Evolutionary conservation across 2,797 vertebrate species (phyloP).

Genomic region (Bovichtus variegatus): DNA sequence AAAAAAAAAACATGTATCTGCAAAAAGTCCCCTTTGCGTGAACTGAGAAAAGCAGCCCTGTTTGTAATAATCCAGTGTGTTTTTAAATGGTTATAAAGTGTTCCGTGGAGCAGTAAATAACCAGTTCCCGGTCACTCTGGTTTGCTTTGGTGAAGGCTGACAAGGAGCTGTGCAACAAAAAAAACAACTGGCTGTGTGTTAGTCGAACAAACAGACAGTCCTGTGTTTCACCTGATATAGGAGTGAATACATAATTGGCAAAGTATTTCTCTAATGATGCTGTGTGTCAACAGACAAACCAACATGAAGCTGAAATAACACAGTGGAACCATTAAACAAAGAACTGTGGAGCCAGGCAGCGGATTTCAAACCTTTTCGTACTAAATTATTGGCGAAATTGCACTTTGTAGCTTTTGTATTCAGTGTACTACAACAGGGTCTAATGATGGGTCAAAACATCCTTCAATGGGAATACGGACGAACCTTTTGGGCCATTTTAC

Average conservation of each 20-base stretch:
- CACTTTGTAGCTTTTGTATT: not conserved
- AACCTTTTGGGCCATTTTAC: not conserved
- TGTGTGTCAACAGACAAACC: not conserved
- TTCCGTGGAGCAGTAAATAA: not conserved
- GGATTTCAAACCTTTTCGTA: not conserved
- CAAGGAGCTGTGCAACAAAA: not conserved
- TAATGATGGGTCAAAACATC: not conserved
- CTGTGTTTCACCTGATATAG: not conserved
- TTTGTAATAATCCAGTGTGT: not conserved
- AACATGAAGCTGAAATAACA: not conserved
- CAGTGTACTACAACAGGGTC: not conserved
- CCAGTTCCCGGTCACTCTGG: not conserved
- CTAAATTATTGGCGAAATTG: not conserved
- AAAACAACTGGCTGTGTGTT: not conserved
- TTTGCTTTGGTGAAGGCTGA: not conserved
- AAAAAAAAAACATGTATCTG: not conserved
- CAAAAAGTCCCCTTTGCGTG: not conserved
- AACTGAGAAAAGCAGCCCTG: not conserved
- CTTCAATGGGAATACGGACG: not conserved
- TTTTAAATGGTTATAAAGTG: not conserved
- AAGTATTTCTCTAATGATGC: not conserved
- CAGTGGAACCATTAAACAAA: not conserved
- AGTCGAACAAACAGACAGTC: not conserved
- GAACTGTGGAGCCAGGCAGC: not conserved
- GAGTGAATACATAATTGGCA: not conserved